Base-by-base conservation (phyloP, 2,113 vertebrate species). In the Copsychus sechellarum region DNA sequence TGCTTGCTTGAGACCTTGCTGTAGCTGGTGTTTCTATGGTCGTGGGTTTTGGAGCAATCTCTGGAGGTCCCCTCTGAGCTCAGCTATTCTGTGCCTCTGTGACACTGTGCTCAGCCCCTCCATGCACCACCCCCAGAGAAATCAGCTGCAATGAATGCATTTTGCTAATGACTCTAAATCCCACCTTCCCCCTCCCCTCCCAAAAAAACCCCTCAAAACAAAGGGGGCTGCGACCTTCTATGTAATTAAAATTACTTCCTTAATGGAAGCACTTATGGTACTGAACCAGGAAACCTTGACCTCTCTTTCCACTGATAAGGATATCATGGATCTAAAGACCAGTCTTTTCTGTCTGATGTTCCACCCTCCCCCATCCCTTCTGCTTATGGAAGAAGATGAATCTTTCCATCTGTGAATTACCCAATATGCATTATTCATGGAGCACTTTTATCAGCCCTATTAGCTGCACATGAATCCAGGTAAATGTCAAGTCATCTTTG, bases 401-500 rank as follows among this genome's bases (percentile, higher is more conserved):
- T 96, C 92, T 91, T 88, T 92, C 95, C 88, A 69, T 96, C 88
- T 86, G 81, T 65, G 66, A 94, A 95, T 88, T 93, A 94, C 62
- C 25, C 57, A 51, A 56, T 29, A 96, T 96, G 89, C 88, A 97
- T 97, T 95, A 97, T 97, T 96, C 96, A 96, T 95, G 22, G 48
- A 88, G 73, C 79, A 88, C 92, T 97, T 96, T 95, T 93, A 95
- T 97, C 96, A 96, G 83, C 79, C 92, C 93, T 95, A 95, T 97
- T 97, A 97, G 90, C 67, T 71, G 88, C 89, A 87, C 86, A 97
- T 23, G 57, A 90, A 94, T 92, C 81, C 83, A 97, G 96, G 94
- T 96, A 97, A 97, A 97, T 97, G 96, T 96, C 97, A 96, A 95
- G 86, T 61, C 92, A 80, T 96, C 93, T 94, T 94, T 26, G 22